These are phyloP conservation scores for Sicus ferrugineus DNA, from an alignment of 2,888 invertebrate species.

Conservation along the genomic window DNA sequence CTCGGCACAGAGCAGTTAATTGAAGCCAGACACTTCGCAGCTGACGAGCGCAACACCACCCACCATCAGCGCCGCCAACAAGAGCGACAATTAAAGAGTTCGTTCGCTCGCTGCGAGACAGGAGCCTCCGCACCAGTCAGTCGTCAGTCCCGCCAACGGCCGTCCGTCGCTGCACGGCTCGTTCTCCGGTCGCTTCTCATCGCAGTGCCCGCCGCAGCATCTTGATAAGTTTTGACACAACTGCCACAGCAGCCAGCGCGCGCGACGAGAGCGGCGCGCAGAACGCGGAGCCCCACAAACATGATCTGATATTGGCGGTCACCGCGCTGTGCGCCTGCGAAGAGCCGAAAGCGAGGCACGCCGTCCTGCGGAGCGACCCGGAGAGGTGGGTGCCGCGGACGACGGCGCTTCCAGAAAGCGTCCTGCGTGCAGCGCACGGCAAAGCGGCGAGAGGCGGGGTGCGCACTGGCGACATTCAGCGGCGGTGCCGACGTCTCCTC, in stretches of 20 bases:
- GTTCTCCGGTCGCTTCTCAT: slow-evolving; percentile 17
- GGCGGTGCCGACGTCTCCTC: no score
- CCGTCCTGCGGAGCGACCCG: no score
- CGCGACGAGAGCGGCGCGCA: neutral
- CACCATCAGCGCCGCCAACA: slow-evolving; percentile 1
- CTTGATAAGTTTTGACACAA: slow-evolving; percentile 40
- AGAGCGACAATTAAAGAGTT: slow-evolving; percentile 1
- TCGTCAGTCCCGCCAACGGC: no score
- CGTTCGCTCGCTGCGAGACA: neutral
- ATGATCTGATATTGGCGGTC: slow-evolving; percentile 37
- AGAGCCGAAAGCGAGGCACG: slow-evolving; percentile 30
- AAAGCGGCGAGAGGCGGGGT: no score
- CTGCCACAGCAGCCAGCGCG: neutral
- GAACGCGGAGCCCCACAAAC: slow-evolving; percentile 39
- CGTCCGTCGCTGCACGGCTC: slow-evolving; percentile 2
- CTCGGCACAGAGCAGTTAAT: slow-evolving; percentile 10
- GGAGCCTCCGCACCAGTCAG: slow-evolving; percentile 14
- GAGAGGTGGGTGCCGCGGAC: no score
- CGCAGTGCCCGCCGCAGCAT: slow-evolving; percentile 25
- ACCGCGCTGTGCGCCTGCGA: slow-evolving; percentile 18
- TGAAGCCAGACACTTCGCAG: slow-evolving; percentile 13
- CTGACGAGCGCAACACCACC: slow-evolving; percentile 13
- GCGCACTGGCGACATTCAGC: neutral
- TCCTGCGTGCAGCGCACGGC: neutral
- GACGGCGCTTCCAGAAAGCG: neutral